Evolutionary conservation across 2,888 invertebrate genomes (phyloP), one percentile per base, ranked within the genome.

Genomic region (Sarcophaga carnaria): DNA sequence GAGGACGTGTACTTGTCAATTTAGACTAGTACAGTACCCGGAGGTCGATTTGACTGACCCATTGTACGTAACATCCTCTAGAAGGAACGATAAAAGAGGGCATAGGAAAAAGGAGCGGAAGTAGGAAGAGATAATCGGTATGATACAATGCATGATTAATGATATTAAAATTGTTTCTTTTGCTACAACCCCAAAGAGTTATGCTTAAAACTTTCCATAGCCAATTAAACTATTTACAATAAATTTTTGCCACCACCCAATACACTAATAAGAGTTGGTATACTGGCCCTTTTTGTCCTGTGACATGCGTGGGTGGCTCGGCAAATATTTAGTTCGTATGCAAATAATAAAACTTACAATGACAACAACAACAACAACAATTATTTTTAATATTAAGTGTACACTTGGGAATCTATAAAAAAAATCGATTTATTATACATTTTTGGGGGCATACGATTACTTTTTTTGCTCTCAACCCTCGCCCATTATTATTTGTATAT

Each of bases 381-480:
- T 4, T 54, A 14, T 54, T 54, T 54, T 54, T 54, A 77, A 47
- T 60, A 66, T 71, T 77, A 81, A 82, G 66, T 82, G 71, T 60
- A 71, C 82, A 27, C 60, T 20, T 27, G 71, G 71, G 82, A 77
- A 59, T 59, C 4, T 60, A 71, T 17, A 71, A 72, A 77, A 71
- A 72, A 71, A 77, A 66, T 76, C 76, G 64, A 71, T 77, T 70
- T 77, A 64, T 71, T 70, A 49, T 20, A 37, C 37, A 37, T 37
- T 37, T 37, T 37, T 37, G 8, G 8, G 3, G 8, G 37, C 37
- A 37, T 70, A 70, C 59, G 37, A 27, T 64, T 8, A 27, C 54
- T 70, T 62, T 62, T 66, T 45, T 37, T 45, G 45, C 10, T 27
- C 6, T n/a, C 37, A 37, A 37, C 37, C 37, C 37, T 37, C 37